Conservation (phyloP, 2,113 vertebrate species). For the Barbus barbus region DNA sequence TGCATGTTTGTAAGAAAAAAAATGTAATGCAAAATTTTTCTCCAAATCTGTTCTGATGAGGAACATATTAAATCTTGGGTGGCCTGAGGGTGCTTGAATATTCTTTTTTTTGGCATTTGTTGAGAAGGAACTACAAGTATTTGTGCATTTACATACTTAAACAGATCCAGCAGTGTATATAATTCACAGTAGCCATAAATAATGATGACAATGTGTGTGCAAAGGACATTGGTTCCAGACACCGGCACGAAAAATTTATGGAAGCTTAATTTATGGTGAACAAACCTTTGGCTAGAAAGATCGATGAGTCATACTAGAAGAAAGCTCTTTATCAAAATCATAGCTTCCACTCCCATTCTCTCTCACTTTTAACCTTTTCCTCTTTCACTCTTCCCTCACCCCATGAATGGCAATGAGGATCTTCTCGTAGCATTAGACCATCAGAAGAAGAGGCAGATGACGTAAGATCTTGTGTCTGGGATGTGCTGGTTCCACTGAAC, state of each 20-base stretch:
- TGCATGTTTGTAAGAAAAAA: neutral
- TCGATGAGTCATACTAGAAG: neutral
- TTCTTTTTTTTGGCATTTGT: neutral
- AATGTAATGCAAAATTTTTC: neutral
- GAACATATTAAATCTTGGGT: neutral
- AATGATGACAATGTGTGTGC: neutral
- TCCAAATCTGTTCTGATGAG: neutral
- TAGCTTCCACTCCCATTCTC: neutral
- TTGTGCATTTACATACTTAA: constrained; percentile 3
- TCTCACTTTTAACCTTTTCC: neutral
- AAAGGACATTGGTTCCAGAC: neutral
- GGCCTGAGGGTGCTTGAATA: neutral
- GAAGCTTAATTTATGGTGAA: constrained; percentile 1
- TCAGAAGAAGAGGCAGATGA: constrained; percentile 53
- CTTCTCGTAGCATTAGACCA: constrained; percentile 37
- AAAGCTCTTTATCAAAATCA: constrained; percentile 24
- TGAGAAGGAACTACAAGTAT: neutral
- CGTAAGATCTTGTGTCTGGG: constrained; percentile 32
- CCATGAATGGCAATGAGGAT: constrained; percentile 42
- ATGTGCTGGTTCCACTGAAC: constrained; percentile 45
- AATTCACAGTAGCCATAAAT: neutral
- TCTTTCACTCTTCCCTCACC: constrained; percentile 28
- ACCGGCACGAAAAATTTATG: constrained; percentile 1
- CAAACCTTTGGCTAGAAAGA: constrained; percentile 14
- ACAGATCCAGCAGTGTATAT: neutral